phyloP scores from a whole-genome alignment of 1,140 invertebrate species.

The Trypoxylus dichotomus region DNA sequence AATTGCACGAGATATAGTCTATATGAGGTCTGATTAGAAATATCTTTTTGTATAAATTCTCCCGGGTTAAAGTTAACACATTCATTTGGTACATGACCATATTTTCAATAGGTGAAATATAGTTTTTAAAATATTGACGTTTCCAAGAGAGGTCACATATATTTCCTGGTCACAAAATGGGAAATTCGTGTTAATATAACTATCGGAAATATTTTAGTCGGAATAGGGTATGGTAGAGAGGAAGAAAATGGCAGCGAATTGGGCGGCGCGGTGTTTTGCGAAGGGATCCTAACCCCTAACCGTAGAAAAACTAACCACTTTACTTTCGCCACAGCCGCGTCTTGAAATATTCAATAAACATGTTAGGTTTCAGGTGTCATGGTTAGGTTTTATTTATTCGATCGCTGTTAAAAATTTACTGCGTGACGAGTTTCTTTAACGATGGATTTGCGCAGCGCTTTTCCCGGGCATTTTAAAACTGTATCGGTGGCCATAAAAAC shows the following conservation, averaged over 20 bases:
- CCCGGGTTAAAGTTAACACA: no score
- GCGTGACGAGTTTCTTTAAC: background rate
- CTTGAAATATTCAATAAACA: background rate
- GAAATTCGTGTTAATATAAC: background rate
- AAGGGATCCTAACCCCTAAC: no score
- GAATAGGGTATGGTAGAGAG: no score
- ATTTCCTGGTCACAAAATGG: background rate
- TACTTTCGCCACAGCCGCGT: background rate
- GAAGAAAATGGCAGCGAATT: no score
- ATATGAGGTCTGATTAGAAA: no score
- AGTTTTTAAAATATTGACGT: background rate
- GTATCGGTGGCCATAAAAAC: background rate
- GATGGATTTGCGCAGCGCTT: background rate
- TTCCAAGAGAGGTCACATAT: background rate
- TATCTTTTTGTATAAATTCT: no score
- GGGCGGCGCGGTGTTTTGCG: no score
- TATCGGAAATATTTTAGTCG: background rate
- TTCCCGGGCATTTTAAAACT: background rate
- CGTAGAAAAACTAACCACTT: background rate
- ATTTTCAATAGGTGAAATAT: no score
- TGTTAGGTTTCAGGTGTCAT: background rate
- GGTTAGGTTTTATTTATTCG: background rate
- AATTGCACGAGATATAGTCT: no score
- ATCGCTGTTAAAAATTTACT: background rate
- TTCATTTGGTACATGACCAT: no score